Evolutionary conservation across 2,797 vertebrate genomes (phyloP).

Genomic region (Acestrorhynchus altus): DNA sequence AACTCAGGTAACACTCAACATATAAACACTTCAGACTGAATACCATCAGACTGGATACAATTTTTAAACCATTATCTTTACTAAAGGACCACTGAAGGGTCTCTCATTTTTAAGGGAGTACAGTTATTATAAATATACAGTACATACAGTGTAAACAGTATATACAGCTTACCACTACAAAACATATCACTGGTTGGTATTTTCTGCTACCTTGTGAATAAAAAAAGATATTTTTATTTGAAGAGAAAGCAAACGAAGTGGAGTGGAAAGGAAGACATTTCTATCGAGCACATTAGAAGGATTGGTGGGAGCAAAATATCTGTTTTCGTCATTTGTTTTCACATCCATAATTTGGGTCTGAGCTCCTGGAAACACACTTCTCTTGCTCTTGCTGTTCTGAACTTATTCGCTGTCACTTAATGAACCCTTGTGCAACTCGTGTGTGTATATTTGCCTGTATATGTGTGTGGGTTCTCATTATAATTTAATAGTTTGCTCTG

Average conservation of each 20-base stretch:
- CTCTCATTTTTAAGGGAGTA: not conserved
- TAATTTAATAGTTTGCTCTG: constrained; percentile 42
- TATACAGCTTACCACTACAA: not conserved
- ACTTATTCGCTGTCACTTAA: constrained; percentile 32
- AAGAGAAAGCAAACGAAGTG: not conserved
- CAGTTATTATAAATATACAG: not conserved
- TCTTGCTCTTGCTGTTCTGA: constrained; percentile 4
- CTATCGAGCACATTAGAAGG: constrained; percentile 36
- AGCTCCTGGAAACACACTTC: constrained; percentile 33
- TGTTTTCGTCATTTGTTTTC: constrained; percentile 23
- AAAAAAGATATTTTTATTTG: not conserved
- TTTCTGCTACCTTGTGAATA: constrained; percentile 24
- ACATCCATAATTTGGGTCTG: constrained; percentile 21
- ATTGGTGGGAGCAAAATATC: constrained; percentile 36
- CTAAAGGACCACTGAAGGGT: no score
- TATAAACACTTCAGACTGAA: no score
- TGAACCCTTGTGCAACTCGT: constrained; percentile 28
- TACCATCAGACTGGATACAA: no score
- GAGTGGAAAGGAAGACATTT: constrained; percentile 37
- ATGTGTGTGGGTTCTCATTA: constrained; percentile 36
- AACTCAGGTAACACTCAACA: no score
- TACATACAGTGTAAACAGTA: no score
- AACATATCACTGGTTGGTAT: constrained; percentile 4
- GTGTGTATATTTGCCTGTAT: constrained; percentile 19
- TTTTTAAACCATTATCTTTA: no score